Evolutionary conservation across 2,888 invertebrate species (phyloP).

Genomic region (Cremastinae sp.): DNA sequence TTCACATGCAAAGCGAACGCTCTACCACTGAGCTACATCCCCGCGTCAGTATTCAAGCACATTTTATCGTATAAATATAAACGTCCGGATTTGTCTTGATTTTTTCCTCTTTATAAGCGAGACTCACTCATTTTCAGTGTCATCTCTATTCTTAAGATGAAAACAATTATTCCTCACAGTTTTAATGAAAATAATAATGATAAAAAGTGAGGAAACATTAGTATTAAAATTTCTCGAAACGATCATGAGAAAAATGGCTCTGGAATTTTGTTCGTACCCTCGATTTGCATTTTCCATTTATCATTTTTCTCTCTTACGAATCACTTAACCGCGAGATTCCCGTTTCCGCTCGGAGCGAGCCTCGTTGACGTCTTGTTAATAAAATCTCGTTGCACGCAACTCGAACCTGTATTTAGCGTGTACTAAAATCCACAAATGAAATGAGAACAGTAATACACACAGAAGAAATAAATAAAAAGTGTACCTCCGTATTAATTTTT

Average conservation of each 20-base stretch:
- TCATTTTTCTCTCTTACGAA: background rate
- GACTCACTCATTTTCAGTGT: no score
- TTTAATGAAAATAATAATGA: background rate
- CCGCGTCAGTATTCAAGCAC: slow-evolving; percentile 65
- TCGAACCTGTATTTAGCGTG: slow-evolving; percentile 1
- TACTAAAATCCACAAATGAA: slow-evolving; percentile 14
- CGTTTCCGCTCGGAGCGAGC: slow-evolving; percentile 9
- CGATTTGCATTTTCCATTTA: slow-evolving; percentile 3
- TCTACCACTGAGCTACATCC: slow-evolving; percentile 99
- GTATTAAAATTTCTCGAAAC: background rate
- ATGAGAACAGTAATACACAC: background rate
- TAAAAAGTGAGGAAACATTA: background rate
- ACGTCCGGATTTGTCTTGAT: background rate
- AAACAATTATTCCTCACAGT: no score
- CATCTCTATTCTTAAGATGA: no score
- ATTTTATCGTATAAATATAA: background rate
- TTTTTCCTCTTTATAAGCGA: no score
- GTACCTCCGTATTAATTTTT: no score
- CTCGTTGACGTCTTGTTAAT: slow-evolving; percentile 22
- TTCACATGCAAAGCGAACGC: slow-evolving; percentile 99
- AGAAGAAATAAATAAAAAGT: background rate
- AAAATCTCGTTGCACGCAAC: slow-evolving; percentile 15
- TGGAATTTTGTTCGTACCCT: background rate
- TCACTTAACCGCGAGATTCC: slow-evolving; percentile 1
- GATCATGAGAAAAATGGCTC: background rate